Conservation (phyloP, 2,113 vertebrate genomes). For the Butastur rufipennis region DNA sequence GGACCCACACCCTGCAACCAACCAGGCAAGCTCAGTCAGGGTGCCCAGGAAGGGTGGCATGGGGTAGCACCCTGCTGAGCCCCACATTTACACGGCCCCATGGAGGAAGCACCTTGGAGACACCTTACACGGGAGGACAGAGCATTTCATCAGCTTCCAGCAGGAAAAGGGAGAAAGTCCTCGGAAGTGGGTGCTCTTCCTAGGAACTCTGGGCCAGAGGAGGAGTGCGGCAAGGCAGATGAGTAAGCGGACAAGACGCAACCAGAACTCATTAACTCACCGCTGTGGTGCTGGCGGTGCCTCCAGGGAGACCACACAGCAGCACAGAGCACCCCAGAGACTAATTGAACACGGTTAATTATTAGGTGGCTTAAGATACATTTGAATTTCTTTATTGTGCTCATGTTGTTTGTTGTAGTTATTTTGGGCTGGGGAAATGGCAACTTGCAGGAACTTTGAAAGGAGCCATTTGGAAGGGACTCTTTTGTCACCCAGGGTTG, state of each 20-base stretch:
- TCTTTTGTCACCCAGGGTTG: background rate
- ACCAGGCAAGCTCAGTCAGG: background rate
- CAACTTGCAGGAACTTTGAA: background rate
- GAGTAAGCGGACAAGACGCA: background rate
- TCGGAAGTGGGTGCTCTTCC: background rate
- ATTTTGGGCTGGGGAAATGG: background rate
- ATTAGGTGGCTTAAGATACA: background rate
- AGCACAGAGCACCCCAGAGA: background rate
- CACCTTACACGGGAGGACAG: background rate
- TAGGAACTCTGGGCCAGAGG: background rate
- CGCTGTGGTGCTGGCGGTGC: background rate
- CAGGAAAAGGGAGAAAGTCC: background rate
- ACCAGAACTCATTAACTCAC: slow-evolving; percentile 36
- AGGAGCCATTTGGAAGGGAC: background rate
- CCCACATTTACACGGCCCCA: background rate
- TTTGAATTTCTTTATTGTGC: slow-evolving; percentile 22
- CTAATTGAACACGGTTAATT: slow-evolving; percentile 4
- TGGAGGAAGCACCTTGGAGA: background rate
- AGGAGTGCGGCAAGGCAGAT: background rate
- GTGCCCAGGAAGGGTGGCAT: background rate
- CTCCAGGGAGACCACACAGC: slow-evolving; percentile 53
- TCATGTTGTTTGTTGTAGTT: background rate
- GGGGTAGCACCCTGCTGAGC: background rate
- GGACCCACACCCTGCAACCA: background rate
- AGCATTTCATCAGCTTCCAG: background rate